Base-by-base conservation (phyloP, 1,140 invertebrate genomes). In the Cardiocondyla obscurior region DNA sequence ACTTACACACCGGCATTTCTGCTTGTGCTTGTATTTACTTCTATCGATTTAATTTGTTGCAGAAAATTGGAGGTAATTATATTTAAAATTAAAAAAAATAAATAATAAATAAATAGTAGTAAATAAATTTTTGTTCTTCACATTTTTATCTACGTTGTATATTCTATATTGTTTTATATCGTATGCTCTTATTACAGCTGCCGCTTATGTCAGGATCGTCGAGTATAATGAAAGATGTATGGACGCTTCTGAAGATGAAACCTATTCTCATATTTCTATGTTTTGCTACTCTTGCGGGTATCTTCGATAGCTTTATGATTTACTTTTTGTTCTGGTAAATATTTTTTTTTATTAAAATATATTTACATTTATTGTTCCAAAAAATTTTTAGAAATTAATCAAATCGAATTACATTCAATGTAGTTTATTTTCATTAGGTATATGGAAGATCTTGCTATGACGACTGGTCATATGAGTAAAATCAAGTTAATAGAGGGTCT, bases 251-350 rank as follows among this genome's bases (percentile, higher is more conserved):
- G 16, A 95, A 93, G 30, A 93, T 96, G 64, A 95, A 95, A 10
- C 91, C 95, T 0, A 96, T 97, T 1, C 83, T 95, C 0, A 95
- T 96, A 33, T 97, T 97, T 90, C 92, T 97, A 33, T 88, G 94
- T 0, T 97, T 97, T 88, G 96, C 97, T 0, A 95, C 96, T 0
- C 94, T 97, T 2, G 96, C 95, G 7, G 97, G 97, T 7, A 96
- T 97, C 14, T 94, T 97, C 44, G 97, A 97, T 88, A 96, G 96
- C 72, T 97, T 97, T 90, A 95, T 97, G 19, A 96, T 97, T 44
- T 97, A 97, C 87, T 97, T 96, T 88, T 94, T 97, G 91, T 97
- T 97, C 89, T 97, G 97, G 97, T 97, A 93, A 94, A 92, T 92
- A 51, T 49, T 55, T 51, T 4, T 30, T 14, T 70, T 10, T n/a